Evolutionary conservation across 2,797 vertebrate species (phyloP).

Genomic region (Taeniopygia guttata): DNA sequence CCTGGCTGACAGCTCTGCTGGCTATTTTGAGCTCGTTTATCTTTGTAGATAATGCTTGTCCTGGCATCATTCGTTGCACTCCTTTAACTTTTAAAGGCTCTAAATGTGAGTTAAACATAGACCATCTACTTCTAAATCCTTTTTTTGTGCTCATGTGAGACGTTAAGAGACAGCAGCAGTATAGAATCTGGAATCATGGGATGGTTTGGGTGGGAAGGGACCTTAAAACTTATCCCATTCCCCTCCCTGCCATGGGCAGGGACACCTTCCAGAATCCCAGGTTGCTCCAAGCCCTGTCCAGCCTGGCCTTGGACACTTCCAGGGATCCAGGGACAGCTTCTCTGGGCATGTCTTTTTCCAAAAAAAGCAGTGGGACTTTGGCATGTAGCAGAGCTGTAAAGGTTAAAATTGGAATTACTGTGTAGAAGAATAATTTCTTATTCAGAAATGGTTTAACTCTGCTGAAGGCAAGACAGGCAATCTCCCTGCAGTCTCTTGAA

Average conservation of each 20-base stretch:
- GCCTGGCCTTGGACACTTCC: not conserved
- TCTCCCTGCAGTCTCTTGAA: not conserved
- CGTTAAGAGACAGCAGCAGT: not conserved
- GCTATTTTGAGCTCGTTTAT: slow-evolving; percentile 55
- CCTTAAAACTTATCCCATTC: not conserved
- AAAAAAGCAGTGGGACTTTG: not conserved
- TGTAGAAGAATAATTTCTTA: not conserved
- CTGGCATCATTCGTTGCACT: slow-evolving; percentile 27
- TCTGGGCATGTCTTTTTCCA: not conserved
- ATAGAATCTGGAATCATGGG: not conserved
- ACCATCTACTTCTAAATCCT: not conserved
- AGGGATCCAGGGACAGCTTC: not conserved
- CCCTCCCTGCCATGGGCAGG: not conserved
- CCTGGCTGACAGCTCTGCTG: not conserved
- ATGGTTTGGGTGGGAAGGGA: not conserved
- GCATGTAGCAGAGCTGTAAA: not conserved
- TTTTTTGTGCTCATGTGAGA: not conserved
- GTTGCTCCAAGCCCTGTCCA: not conserved
- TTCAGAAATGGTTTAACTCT: not conserved
- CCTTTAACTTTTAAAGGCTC: slow-evolving; percentile 46
- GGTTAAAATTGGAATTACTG: not conserved
- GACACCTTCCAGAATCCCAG: not conserved
- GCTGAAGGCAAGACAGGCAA: not conserved
- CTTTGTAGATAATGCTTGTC: slow-evolving; percentile 53
- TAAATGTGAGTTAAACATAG: slow-evolving; percentile 50